These are phyloP conservation scores for Aporrectodea caliginosa DNA, from an alignment of 1,140 invertebrate species.

Conservation along the genomic window DNA sequence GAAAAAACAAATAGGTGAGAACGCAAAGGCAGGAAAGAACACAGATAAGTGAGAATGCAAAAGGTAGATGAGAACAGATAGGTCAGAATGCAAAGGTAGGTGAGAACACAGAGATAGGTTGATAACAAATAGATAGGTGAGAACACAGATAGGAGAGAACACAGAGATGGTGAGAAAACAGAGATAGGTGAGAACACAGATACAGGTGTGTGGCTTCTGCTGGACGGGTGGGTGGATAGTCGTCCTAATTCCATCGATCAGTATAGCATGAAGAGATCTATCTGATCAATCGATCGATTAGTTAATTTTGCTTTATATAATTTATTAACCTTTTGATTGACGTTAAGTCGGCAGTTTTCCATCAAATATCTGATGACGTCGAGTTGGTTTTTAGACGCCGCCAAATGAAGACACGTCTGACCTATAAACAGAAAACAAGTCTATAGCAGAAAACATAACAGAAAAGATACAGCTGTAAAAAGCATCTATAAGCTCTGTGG, in stretches of 20 bases:
- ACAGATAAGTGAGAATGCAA: no score
- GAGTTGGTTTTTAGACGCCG: neutral
- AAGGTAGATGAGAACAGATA: no score
- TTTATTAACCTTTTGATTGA: neutral
- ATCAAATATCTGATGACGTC: neutral
- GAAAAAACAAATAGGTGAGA: no score
- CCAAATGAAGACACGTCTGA: neutral
- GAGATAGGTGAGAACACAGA: no score
- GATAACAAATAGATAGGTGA: no score
- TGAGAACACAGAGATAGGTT: no score
- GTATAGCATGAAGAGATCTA: neutral
- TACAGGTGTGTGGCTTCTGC: no score
- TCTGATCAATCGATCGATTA: neutral
- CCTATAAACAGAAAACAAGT: neutral
- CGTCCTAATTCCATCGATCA: neutral
- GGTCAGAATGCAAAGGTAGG: no score
- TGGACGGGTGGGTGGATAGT: no score
- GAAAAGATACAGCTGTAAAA: neutral
- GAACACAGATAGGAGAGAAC: no score
- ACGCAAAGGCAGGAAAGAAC: no score
- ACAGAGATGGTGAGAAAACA: no score
- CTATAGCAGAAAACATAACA: neutral
- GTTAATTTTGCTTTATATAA: neutral
- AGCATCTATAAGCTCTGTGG: neutral
- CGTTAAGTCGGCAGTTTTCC: neutral